A percentile compares a stretch with the other conserved stretches of the same genome.
These are phyloP conservation scores for Botia almorhae DNA, from an alignment of 2,797 vertebrate genomes.

Conservation along the genomic window DNA sequence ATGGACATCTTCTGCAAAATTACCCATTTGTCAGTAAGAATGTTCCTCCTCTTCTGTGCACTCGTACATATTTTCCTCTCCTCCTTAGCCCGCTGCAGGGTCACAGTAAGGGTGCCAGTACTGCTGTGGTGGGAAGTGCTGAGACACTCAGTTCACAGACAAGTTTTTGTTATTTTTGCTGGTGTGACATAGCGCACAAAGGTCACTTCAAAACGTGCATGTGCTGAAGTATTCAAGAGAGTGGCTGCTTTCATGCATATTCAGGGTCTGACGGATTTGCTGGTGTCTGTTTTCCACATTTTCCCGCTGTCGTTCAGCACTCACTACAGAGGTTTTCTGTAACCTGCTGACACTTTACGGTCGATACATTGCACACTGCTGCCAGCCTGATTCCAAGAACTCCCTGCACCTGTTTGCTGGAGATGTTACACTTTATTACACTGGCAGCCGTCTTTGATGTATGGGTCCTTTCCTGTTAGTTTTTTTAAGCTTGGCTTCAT, in stretches of 20 bases:
- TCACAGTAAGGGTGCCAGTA: constrained; percentile 48
- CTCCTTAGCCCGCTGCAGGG: constrained; percentile 28
- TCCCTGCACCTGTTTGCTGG: constrained; percentile 48
- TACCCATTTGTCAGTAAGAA: constrained; percentile 26
- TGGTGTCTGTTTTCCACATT: constrained; percentile 3
- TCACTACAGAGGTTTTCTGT: constrained; percentile 48
- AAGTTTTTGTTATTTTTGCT: constrained; percentile 49
- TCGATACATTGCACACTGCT: constrained; percentile 32
- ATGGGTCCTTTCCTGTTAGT: constrained; percentile 26
- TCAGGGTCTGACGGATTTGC: constrained; percentile 14
- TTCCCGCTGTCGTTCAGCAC: background rate
- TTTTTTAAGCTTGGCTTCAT: constrained; percentile 31
- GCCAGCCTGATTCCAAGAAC: constrained; percentile 50
- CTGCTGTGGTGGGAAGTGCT: constrained; percentile 48
- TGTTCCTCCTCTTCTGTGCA: constrained; percentile 14
- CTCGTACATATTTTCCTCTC: constrained; percentile 22
- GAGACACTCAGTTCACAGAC: constrained; percentile 51
- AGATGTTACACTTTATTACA: constrained; percentile 35
- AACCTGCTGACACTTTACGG: constrained; percentile 51
- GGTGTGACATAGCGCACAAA: constrained; percentile 37
- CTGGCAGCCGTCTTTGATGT: constrained; percentile 18
- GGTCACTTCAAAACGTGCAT: constrained; percentile 48
- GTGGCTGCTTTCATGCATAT: constrained; percentile 23
- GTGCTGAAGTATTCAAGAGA: constrained; percentile 13
- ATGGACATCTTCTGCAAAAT: constrained; percentile 7